Evolutionary conservation across 2,888 invertebrate genomes (phyloP).

Genomic region (Hetaerina titia): DNA sequence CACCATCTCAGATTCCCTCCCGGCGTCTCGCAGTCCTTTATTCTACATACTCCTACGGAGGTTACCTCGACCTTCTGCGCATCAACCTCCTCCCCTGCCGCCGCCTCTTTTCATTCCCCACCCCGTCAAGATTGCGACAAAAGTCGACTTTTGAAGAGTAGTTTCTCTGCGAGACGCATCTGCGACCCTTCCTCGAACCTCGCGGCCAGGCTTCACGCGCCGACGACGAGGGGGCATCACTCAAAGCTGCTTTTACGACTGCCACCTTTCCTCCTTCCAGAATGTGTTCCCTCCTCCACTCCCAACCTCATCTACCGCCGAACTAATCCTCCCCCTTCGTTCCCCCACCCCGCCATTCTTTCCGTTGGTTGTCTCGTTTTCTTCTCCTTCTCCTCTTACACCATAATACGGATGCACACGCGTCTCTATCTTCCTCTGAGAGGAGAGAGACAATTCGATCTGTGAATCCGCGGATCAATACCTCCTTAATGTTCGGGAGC

Average conservation of each 20-base stretch:
- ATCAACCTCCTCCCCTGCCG: neutral
- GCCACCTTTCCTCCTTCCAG: neutral
- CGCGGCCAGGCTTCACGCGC: neutral
- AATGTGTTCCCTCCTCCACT: neutral
- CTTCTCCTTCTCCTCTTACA: neutral
- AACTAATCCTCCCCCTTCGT: neutral
- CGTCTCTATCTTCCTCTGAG: neutral
- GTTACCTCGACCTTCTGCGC: no score
- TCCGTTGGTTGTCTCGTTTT: neutral
- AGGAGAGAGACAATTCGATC: neutral
- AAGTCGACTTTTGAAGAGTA: neutral
- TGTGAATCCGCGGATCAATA: neutral
- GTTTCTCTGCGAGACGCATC: neutral
- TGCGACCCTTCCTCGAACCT: neutral
- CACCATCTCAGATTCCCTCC: no score
- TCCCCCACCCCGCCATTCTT: neutral
- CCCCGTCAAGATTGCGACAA: neutral
- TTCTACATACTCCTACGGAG: neutral
- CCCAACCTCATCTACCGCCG: neutral
- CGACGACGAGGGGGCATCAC: neutral
- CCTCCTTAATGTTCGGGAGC: neutral
- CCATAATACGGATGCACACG: neutral
- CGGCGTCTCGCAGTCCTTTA: neutral
- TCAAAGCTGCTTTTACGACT: constrained; percentile 16
- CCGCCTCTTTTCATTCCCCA: neutral